A percentile compares a stretch with the other conserved stretches of the same genome.
These are phyloP conservation scores for Bruchidius siliquastri DNA, from an alignment of 2,888 invertebrate species.

Conservation along the genomic window DNA sequence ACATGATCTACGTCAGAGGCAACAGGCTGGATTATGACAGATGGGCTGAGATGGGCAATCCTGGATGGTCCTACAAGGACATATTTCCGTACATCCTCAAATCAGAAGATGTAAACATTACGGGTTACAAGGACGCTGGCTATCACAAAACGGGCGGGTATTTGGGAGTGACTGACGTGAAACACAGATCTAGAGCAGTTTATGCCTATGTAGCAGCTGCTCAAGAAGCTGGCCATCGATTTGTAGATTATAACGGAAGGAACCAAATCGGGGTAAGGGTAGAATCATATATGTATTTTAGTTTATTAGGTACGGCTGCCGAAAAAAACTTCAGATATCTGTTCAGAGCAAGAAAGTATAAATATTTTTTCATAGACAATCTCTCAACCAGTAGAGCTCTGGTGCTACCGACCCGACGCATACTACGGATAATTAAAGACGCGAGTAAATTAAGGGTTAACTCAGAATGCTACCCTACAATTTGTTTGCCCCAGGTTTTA, in stretches of 20 bases:
- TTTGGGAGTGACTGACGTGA: slow-evolving; percentile 40
- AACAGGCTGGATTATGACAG: slow-evolving; percentile 3
- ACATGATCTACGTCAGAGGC: slow-evolving; percentile 5
- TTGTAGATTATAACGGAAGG: slow-evolving; percentile 65
- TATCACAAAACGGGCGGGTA: slow-evolving; percentile 46
- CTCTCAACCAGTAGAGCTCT: no score
- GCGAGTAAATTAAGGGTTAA: no score
- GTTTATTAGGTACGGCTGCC: no score
- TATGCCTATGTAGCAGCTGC: slow-evolving; percentile 59
- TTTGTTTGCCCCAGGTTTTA: no score
- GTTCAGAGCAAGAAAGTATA: no score
- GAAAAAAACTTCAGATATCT: no score
- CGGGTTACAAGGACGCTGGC: slow-evolving; percentile 40
- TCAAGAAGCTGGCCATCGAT: slow-evolving; percentile 60
- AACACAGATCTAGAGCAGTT: slow-evolving; percentile 47
- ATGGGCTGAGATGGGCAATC: slow-evolving; percentile 60
- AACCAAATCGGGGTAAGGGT: slow-evolving; percentile 54
- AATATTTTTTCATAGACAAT: no score
- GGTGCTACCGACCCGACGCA: no score
- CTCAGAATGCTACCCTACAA: no score
- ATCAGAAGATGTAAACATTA: slow-evolving; percentile 41
- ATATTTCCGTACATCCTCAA: slow-evolving; percentile 48
- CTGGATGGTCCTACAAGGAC: slow-evolving; percentile 52
- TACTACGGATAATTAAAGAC: no score
- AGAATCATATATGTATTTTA: background rate